Conservation (phyloP, 2,888 invertebrate genomes). For the Apocheima hispidaria region DNA sequence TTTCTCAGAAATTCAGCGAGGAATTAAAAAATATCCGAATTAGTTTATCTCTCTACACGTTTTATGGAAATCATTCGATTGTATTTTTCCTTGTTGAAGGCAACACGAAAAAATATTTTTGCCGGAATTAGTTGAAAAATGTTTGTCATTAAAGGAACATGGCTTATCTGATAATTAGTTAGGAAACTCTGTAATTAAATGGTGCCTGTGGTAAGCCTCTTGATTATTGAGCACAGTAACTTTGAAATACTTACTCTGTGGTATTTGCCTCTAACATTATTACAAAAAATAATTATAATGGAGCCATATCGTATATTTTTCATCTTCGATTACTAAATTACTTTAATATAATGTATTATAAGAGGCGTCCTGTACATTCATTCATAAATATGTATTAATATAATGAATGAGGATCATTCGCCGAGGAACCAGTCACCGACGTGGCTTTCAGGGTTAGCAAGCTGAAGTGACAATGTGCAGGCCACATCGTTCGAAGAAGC, state of each 20-base stretch:
- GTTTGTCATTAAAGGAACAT: slow-evolving; percentile 18
- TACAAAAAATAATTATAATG: neutral
- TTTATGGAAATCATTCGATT: slow-evolving; percentile 16
- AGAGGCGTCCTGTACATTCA: too few species aligned
- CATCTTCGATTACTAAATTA: too few species aligned
- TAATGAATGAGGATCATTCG: too few species aligned
- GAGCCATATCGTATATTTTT: too few species aligned
- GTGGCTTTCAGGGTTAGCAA: too few species aligned
- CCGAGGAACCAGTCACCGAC: too few species aligned
- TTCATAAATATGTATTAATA: too few species aligned
- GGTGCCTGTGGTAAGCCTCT: slow-evolving; percentile 21
- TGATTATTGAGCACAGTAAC: slow-evolving; percentile 8
- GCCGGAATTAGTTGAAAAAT: slow-evolving; percentile 14
- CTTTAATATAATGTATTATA: too few species aligned
- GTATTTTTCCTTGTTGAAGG: slow-evolving; percentile 14
- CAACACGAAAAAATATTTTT: slow-evolving; percentile 1
- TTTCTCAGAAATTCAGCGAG: slow-evolving; percentile 14
- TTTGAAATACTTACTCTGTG: slow-evolving; percentile 1
- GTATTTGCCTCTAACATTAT: neutral
- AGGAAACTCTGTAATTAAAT: slow-evolving; percentile 23
- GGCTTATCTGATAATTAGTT: slow-evolving; percentile 25
- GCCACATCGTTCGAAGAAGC: too few species aligned
- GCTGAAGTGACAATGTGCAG: too few species aligned
- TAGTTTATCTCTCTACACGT: slow-evolving; percentile 22
- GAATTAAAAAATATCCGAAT: slow-evolving; percentile 11